Evolutionary conservation across 2,797 vertebrate genomes (phyloP).

Genomic region (Agapornis canus): DNA sequence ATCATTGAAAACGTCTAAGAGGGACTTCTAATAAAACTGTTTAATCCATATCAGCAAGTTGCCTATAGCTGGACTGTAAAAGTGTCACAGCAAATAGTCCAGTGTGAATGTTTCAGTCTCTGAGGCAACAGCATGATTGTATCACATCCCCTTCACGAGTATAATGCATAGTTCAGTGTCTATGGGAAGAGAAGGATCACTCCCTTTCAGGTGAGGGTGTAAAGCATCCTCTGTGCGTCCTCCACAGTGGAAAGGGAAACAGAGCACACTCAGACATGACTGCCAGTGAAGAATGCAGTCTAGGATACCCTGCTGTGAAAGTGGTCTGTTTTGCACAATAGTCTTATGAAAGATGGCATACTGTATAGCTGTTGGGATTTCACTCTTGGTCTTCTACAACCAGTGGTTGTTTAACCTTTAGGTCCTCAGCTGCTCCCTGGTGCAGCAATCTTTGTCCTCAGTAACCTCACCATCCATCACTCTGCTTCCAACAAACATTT

Average conservation of each 20-base stretch:
- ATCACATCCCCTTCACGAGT: not conserved
- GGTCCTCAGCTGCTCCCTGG: not conserved
- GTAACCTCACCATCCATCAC: not conserved
- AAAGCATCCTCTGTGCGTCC: not conserved
- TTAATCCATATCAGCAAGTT: not conserved
- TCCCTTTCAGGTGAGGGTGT: not conserved
- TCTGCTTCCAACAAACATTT: not conserved
- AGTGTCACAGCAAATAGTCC: not conserved
- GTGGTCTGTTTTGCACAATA: constrained; percentile 32
- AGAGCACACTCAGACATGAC: not conserved
- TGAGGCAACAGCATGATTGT: not conserved
- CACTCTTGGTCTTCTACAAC: not conserved
- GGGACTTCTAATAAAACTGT: not conserved
- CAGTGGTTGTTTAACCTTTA: constrained; percentile 20
- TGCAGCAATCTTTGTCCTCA: not conserved
- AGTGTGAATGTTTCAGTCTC: not conserved
- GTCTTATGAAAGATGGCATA: constrained; percentile 8
- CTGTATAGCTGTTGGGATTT: not conserved
- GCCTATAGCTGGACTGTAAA: not conserved
- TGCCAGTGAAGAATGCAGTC: not conserved
- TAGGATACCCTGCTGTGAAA: not conserved
- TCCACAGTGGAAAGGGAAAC: not conserved
- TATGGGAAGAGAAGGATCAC: not conserved
- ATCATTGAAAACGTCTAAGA: not conserved
- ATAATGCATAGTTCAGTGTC: not conserved